Evolutionary conservation across 2,797 vertebrate species (phyloP).

Genomic region (Jordanella pulchra): DNA sequence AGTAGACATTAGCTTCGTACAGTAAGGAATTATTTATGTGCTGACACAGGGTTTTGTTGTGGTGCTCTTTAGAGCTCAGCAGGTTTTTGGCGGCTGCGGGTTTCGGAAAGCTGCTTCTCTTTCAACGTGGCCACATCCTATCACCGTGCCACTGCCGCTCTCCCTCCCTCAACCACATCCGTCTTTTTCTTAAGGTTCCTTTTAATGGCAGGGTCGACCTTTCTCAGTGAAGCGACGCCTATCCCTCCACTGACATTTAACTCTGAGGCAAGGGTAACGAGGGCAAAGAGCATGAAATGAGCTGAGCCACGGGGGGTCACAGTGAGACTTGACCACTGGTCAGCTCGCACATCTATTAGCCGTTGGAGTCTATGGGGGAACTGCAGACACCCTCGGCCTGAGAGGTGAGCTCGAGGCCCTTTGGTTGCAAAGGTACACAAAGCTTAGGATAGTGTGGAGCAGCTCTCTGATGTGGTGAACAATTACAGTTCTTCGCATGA

Average conservation of each 20-base stretch:
- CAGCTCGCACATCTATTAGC: constrained; percentile 62
- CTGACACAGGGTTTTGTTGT: constrained; percentile 69
- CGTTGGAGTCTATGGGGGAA: constrained; percentile 35
- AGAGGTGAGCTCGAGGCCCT: constrained; percentile 44
- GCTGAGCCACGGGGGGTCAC: constrained; percentile 50
- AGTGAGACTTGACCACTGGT: constrained; percentile 45
- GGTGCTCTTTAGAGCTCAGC: constrained; percentile 68
- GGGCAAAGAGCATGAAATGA: constrained; percentile 64
- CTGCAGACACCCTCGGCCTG: constrained; percentile 34
- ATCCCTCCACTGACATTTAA: constrained; percentile 71
- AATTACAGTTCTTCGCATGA: constrained; percentile 51
- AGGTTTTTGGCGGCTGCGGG: constrained; percentile 42
- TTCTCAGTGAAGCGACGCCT: constrained; percentile 33
- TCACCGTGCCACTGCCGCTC: constrained; percentile 58
- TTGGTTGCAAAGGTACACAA: constrained; percentile 52
- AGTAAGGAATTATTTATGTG: constrained; percentile 71
- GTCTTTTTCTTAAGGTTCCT: constrained; percentile 23
- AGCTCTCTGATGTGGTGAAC: constrained; percentile 50
- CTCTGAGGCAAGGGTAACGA: constrained; percentile 35
- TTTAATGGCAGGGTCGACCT: constrained; percentile 50
- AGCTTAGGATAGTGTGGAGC: constrained; percentile 34
- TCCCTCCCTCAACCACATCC: constrained; percentile 34
- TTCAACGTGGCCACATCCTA: constrained; percentile 60
- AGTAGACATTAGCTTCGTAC: constrained; percentile 38
- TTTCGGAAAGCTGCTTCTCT: constrained; percentile 62